phyloP scores from a whole-genome alignment of 2,888 invertebrate species.

The Strigamia maritima region DNA sequence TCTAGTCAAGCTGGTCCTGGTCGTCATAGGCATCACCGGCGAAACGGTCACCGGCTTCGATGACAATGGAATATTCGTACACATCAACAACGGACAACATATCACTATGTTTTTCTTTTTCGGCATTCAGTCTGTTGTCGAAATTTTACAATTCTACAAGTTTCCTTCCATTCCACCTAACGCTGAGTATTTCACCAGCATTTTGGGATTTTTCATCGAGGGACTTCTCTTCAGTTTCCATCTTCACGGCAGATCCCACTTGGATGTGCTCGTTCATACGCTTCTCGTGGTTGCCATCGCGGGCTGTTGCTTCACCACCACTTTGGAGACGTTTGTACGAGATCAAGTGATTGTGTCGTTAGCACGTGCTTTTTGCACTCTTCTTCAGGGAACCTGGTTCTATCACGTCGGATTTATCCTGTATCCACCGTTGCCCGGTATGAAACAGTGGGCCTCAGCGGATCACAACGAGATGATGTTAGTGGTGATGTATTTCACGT shows the following conservation, averaged over 20 bases:
- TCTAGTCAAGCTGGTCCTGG: not conserved
- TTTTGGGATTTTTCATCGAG: constrained; percentile 54
- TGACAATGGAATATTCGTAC: constrained; percentile 48
- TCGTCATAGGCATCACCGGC: constrained; percentile 48
- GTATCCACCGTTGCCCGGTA: constrained; percentile 52
- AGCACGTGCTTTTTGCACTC: constrained; percentile 51
- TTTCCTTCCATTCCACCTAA: constrained; percentile 50
- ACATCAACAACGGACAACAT: constrained; percentile 55
- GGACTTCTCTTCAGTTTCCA: constrained; percentile 56
- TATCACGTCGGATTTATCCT: constrained; percentile 56
- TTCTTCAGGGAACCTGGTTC: constrained; percentile 59
- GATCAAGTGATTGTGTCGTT: constrained; percentile 51
- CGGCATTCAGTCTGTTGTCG: constrained; percentile 53
- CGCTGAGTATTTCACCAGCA: constrained; percentile 52
- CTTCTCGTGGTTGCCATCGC: constrained; percentile 53
- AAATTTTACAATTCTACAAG: constrained; percentile 51
- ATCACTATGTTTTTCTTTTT: constrained; percentile 58
- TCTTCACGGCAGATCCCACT: constrained; percentile 53
- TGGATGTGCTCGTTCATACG: constrained; percentile 53
- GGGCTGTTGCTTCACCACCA: constrained; percentile 48
- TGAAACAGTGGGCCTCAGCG: constrained; percentile 50
- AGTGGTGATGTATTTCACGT: constrained; percentile 50
- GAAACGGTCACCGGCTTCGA: constrained; percentile 52
- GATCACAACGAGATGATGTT: constrained; percentile 54
- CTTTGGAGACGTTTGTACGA: constrained; percentile 52